These are phyloP conservation scores for Anguilla obscura DNA, from an alignment of 2,797 vertebrate species.

Conservation along the genomic window DNA sequence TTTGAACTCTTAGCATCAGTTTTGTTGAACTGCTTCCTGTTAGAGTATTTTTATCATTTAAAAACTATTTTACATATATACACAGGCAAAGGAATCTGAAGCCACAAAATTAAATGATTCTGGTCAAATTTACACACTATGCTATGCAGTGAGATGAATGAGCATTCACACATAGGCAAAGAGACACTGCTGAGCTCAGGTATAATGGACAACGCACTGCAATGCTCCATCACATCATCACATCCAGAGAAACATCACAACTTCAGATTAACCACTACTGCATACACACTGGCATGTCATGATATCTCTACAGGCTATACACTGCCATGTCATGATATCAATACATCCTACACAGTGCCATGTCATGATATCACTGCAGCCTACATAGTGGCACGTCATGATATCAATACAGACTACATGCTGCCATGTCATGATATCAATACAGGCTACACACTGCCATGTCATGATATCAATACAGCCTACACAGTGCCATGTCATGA, in stretches of 20 bases:
- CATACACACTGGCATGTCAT: background rate
- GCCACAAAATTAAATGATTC: background rate
- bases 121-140: constrained; percentile 3
- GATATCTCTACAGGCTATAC: background rate
- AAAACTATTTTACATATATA: background rate
- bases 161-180: background rate
- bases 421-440: background rate
- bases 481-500: background rate
- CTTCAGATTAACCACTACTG: background rate
- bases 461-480: background rate
- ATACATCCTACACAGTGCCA: background rate
- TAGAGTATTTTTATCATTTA: background rate
- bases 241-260: background rate
- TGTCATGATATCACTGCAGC: background rate
- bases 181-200: background rate
- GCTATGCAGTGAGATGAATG: background rate
- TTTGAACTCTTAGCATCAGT: background rate
- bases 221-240: background rate
- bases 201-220: background rate
- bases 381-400: background rate
- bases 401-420: background rate
- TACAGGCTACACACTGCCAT: background rate
- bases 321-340: background rate
- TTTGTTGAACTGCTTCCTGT: background rate
- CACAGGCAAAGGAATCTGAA: background rate